Evolutionary conservation across 2,113 vertebrate genomes (phyloP), one percentile per base, ranked within the genome.

Genomic region (Antigone vipio): DNA sequence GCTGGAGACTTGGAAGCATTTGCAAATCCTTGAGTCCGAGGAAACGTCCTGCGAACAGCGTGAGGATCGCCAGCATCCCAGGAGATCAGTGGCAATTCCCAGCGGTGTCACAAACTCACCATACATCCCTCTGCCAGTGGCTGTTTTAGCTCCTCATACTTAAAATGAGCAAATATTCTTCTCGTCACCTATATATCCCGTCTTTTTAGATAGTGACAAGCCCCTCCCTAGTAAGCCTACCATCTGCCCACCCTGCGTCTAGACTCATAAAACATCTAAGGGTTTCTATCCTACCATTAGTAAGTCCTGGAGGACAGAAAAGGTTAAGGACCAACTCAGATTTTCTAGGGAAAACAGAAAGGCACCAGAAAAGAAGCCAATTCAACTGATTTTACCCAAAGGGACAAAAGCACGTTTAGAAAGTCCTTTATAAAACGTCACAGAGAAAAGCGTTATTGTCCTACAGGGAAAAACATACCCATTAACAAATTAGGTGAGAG

Each of bases 401-500:
- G 75, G 85, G 63, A 38, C n/a, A 55, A 85, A 96, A 95, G 42
- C 44, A 88, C 44, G n/a, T 84, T 93, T 69, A 83, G 59, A 55
- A 81, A 44, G 59, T 92, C 55, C 75, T 92, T 71, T 77, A 50
- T 50, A 71, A 92, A 92, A 92, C 3, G 4, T 69, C 85, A 92
- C 35, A 30, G 81, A 76, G 47, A 92, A 93, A 95, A 92, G n/a
- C 2, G 1, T 71, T 85, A 89, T 68, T 83, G 81, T 74, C 79
- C 72, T 69, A 66, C n/a, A 75, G 79, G 81, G 90, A 63, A 69
- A 91, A 85, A 72, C 67, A 79, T 20, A 40, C 8, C 75, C 68
- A 56, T 94, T 94, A 95, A 95, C 93, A 92, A 88, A 96, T 63
- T 6, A 93, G 88, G 92, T 84, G 88, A 92, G 92, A 91, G 68